phyloP scores from a whole-genome alignment of 2,888 invertebrate species.

The Drosophila leonis region DNA sequence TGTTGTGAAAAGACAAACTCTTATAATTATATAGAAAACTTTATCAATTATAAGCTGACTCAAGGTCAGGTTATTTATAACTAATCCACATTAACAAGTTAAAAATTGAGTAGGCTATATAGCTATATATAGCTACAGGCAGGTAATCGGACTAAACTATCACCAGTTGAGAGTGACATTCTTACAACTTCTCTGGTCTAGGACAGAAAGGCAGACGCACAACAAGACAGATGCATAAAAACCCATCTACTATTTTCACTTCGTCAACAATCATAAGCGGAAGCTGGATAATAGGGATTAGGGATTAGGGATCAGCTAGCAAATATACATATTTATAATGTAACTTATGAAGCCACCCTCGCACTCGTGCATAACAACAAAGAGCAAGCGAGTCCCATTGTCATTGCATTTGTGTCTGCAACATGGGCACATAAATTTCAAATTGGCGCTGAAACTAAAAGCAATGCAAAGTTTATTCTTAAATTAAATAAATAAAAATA shows the following conservation, averaged over 20 bases:
- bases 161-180: too few relatives aligned
- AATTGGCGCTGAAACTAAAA: conserved; percentile 24
- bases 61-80: neutral
- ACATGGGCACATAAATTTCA: conserved; percentile 36
- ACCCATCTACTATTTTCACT: too few relatives aligned
- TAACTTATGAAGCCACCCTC: conserved; percentile 12
- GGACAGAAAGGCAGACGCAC: too few relatives aligned
- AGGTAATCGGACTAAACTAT: too few relatives aligned
- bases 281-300: neutral
- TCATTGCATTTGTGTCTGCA: conserved; percentile 41
- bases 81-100: too few relatives aligned
- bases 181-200: too few relatives aligned
- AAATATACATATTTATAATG: neutral
- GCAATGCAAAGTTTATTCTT: conserved; percentile 33
- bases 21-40: neutral
- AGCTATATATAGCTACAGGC: too few relatives aligned
- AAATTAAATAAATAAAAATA: conserved; percentile 7
- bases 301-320: too few relatives aligned
- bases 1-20: neutral
- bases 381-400: conserved; percentile 33
- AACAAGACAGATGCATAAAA: too few relatives aligned
- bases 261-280: neutral
- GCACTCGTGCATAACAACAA: conserved; percentile 11
- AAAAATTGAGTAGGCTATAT: too few relatives aligned
- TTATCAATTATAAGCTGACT: neutral